Base-by-base conservation (phyloP, 2,888 invertebrate genomes). In the Lamellibrachia columna region DNA sequence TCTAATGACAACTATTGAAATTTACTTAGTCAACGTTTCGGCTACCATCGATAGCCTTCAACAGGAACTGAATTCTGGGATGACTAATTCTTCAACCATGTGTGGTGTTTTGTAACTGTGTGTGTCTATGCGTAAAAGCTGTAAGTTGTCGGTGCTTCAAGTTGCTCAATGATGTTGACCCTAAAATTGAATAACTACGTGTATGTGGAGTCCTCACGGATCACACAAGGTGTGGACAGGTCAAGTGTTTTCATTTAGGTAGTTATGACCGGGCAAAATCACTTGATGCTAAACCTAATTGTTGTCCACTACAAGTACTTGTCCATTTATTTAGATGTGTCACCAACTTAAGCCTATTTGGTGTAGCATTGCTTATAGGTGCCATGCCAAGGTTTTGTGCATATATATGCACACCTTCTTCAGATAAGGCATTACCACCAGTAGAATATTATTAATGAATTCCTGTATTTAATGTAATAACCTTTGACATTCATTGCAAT, bases 331-430 rank as follows among this genome's bases (percentile, higher is more conserved):
- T 40, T 75, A 75, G 22, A 75, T 15, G 75, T 22, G 75, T 6
- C 75, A 75, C n/a, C 75, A 11, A 75, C 75, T 75, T 75, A 75
- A 75, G n/a, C n/a, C 75, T 75, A 75, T 75, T 75, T 75, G n/a
- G n/a, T 75, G 75, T 22, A n/a, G 22, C 22, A 22, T 75, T 75
- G 22, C 75, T 22, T 75, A 75, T 22, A 22, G 15, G 6, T 0
- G 75, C 15, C 75, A 11, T 6, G 75, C 75, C 22, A 15, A 22
- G 22, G 75, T 75, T 75, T 75, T 75, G 75, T 75, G 60, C 22
- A 11, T 60, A 22, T 60, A 22, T 15, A 75, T 58, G 58, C 11
- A 3, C 15, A 7, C 15, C 11, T 58, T 58, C 11, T 58, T 8
- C 22, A 75, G 15, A 75, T n/a, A 75, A 22, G n/a, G 22, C n/a